A percentile compares a stretch with the other conserved stretches of the same genome.
These are phyloP conservation scores for Amazona guildingii DNA, from an alignment of 2,113 vertebrate species.

Conservation along the genomic window DNA sequence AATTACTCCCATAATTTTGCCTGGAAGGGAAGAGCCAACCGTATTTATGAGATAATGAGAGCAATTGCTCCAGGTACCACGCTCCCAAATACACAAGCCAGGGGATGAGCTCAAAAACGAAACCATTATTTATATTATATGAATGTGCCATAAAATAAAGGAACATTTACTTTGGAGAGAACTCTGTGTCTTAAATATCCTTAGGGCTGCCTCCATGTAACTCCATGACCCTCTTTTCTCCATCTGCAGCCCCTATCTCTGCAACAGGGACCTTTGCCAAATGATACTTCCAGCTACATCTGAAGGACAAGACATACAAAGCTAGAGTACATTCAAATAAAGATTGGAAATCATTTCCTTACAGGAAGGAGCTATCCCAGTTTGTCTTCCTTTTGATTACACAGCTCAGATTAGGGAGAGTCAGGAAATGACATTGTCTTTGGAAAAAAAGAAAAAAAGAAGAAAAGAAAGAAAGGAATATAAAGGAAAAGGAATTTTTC, in stretches of 20 bases:
- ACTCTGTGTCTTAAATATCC: neutral
- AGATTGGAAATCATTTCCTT: neutral
- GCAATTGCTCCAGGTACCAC: neutral
- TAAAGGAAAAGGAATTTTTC: conserved; percentile 29
- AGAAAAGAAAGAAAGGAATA: neutral
- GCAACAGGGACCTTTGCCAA: neutral
- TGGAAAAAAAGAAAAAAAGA: neutral
- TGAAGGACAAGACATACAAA: neutral
- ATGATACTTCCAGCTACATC: neutral
- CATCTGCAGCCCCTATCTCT: neutral
- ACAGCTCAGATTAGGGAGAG: neutral
- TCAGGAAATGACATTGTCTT: conserved; percentile 27
- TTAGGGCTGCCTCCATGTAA: neutral
- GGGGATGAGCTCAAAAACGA: neutral
- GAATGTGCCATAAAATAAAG: neutral
- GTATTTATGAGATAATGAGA: neutral
- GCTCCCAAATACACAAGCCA: neutral
- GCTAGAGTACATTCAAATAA: neutral
- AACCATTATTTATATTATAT: neutral
- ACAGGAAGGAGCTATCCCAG: conserved; percentile 2
- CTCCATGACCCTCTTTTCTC: neutral
- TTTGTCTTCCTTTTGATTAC: conserved; percentile 25
- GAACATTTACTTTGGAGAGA: neutral
- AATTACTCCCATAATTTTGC: neutral
- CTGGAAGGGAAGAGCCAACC: neutral